Base-by-base conservation (phyloP, 2,888 invertebrate species). In the Metalampra italica region DNA sequence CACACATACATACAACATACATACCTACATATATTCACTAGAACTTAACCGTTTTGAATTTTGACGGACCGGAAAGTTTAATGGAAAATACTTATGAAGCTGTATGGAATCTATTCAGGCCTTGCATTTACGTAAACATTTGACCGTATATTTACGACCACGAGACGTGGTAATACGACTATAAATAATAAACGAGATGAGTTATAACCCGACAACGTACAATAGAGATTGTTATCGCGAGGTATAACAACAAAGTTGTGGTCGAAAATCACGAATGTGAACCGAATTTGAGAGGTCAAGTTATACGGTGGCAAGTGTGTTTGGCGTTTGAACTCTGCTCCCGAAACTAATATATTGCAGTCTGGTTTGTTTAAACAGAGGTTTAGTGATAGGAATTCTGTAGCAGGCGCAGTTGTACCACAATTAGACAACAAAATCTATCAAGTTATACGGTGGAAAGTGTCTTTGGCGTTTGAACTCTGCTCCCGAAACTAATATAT, bases 111-210 rank as follows among this genome's bases (percentile, higher is more conserved):
- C 50, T 45, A 48, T 50, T 48, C 41, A 38, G 29, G 34, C 39
- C 13, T 49, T 39, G 42, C 40, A 49, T 50, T 53, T 50, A 48
- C 50, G 53, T 45, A 53, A 51, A 51, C 51, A 53, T 53, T 53
- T 46, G 43, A 32, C 30, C 38, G 47, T 37, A 41, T 51, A 51
- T 53, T 53, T 53, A 53, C 45, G 46, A 45, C 32, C 39, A 29
- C 9, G 34, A 7, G 53, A 50, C 50, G 47, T 34, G 46, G 43
- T 53, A 53, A 53, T 53, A 38, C 53, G 14, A 14, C 50, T 37
- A 53, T 53, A 53, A 53, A 53, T 48, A 53, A 45, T 37, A 12
- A 46, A 29, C 9, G 29, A 47, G 47, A 50, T 53, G 50, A 53
- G 53, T 53, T 50, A 53, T 48, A 43, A 45, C 47, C 39, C 40